Evolutionary conservation across 2,113 vertebrate genomes (phyloP).

Genomic region (Lophius piscatorius): DNA sequence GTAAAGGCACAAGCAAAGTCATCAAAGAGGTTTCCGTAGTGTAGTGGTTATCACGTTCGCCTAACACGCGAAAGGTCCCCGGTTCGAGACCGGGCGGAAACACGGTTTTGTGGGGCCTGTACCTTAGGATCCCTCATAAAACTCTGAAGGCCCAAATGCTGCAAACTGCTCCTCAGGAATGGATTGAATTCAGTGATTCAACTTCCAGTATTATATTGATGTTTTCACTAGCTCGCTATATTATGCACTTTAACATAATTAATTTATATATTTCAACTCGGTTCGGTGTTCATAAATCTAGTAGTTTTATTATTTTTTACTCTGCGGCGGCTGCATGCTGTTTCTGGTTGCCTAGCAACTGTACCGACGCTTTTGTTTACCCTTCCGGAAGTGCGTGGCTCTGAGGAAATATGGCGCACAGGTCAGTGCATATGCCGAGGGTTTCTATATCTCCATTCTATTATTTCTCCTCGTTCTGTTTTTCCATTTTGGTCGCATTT

Average conservation of each 20-base stretch:
- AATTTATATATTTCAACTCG: neutral
- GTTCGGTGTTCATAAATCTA: neutral
- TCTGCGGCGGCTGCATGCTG: too few species aligned
- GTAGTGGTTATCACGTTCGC: conserved; percentile 81
- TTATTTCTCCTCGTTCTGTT: neutral
- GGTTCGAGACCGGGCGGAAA: conserved; percentile 80
- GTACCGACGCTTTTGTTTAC: conserved; percentile 37
- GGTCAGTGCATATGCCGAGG: neutral
- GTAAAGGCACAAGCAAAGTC: too few species aligned
- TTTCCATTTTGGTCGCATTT: conserved; percentile 16
- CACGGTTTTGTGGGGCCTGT: too few species aligned
- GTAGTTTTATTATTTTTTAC: neutral
- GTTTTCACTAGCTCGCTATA: too few species aligned
- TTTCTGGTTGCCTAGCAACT: conserved; percentile 74
- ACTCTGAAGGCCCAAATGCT: too few species aligned
- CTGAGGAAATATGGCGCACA: conserved; percentile 76
- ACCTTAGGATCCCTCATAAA: too few species aligned
- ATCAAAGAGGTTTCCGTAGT: conserved; percentile 75
- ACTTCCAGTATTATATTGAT: too few species aligned
- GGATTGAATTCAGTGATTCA: too few species aligned
- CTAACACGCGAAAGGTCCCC: conserved; percentile 79
- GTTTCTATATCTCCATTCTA: conserved; percentile 11
- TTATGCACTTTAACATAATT: too few species aligned
- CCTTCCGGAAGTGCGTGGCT: conserved; percentile 81
- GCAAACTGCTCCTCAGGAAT: too few species aligned